phyloP scores from a whole-genome alignment of 2,888 invertebrate species.

The Invenusta paracnida region DNA sequence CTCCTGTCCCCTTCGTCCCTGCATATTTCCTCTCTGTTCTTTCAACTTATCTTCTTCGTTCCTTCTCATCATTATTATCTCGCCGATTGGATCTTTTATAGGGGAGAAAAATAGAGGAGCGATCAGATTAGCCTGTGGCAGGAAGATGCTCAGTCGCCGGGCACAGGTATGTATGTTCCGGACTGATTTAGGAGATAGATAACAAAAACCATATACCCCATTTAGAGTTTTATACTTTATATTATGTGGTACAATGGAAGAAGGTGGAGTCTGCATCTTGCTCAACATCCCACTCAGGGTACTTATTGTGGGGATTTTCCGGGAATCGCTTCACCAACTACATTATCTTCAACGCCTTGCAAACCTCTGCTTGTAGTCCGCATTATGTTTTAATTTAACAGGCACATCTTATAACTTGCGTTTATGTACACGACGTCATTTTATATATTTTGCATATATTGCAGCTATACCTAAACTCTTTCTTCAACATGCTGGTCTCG shows the following conservation, averaged over 20 bases:
- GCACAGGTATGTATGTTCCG: background rate
- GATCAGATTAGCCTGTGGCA: background rate
- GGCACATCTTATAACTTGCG: too few species aligned
- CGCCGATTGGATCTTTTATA: background rate
- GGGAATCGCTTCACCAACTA: background rate
- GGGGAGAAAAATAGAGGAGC: background rate
- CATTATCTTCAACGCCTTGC: background rate
- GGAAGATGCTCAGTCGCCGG: background rate
- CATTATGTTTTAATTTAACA: background rate
- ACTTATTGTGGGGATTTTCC: too few species aligned
- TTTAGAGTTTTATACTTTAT: too few species aligned
- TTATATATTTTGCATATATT: too few species aligned
- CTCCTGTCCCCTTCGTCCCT: background rate
- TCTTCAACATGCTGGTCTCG: too few species aligned
- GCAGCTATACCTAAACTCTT: too few species aligned
- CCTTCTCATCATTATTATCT: too few species aligned
- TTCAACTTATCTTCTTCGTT: too few species aligned
- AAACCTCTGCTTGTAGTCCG: background rate
- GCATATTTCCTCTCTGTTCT: too few species aligned
- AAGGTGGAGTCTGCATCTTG: background rate
- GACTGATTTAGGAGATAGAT: background rate
- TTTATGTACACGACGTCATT: too few species aligned
- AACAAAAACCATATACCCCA: background rate
- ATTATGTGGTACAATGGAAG: too few species aligned
- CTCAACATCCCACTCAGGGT: too few species aligned